Evolutionary conservation across 2,797 vertebrate species (phyloP).

Genomic region (Aeoliscus strigatus): DNA sequence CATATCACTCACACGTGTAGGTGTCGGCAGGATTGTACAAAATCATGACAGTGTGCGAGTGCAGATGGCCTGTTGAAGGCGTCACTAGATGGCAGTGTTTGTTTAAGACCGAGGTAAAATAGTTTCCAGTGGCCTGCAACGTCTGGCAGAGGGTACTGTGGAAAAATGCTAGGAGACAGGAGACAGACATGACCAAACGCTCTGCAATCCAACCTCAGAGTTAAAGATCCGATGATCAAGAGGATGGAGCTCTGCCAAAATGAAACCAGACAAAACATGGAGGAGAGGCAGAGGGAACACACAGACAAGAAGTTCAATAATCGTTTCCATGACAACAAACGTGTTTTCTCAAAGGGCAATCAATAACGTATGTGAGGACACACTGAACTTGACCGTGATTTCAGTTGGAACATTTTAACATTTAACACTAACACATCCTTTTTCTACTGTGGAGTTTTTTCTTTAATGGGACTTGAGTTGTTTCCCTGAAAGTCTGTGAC

Average conservation of each 20-base stretch:
- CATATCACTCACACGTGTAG: constrained; percentile 4
- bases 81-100: constrained; percentile 71
- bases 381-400: constrained; percentile 10
- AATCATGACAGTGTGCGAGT: constrained; percentile 11
- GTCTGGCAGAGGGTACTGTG: constrained; percentile 56
- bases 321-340: constrained; percentile 56
- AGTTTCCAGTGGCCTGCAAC: constrained; percentile 70
- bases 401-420: constrained; percentile 41
- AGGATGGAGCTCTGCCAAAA: constrained; percentile 39
- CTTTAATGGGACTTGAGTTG: constrained; percentile 19
- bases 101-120: constrained; percentile 58
- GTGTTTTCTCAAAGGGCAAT: constrained; percentile 28
- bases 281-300: not conserved
- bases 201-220: constrained; percentile 58
- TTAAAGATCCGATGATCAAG: constrained; percentile 61
- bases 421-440: constrained; percentile 17
- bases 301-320: constrained; percentile 13
- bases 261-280: constrained; percentile 26
- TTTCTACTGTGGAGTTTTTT: constrained; percentile 21
- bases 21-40: not conserved
- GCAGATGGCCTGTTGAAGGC: constrained; percentile 30
- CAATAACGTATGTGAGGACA: constrained; percentile 26
- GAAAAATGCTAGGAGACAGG: constrained; percentile 66
- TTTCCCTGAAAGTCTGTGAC: constrained; percentile 42
- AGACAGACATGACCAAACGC: constrained; percentile 70